Percentiles rank a stretch among this genome's conserved stretches.
Conservation (phyloP, 2,888 invertebrate genomes). For the Andrena dorsata region DNA sequence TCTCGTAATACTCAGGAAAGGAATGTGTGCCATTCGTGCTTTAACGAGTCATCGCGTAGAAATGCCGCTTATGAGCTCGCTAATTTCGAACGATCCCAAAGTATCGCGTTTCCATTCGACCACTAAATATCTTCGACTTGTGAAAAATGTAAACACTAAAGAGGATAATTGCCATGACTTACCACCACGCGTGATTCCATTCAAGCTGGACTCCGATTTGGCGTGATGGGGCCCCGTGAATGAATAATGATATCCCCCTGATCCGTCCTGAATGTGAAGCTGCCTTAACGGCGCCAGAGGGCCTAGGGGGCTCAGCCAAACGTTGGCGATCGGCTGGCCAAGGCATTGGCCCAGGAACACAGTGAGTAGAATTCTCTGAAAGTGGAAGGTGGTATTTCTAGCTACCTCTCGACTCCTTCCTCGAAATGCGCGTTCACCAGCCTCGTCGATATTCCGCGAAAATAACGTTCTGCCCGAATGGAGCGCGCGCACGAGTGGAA, state of each 20-base stretch:
- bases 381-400: not conserved
- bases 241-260: conserved; percentile 87
- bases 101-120: no score
- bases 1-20: conserved; percentile 51
- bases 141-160: no score
- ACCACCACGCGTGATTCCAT: conserved; percentile 88
- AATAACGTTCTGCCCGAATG: no score
- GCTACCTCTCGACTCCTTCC: not conserved
- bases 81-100: not conserved
- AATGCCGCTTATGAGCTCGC: conserved; percentile 19
- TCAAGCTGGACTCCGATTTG: conserved; percentile 88
- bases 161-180: conserved; percentile 54
- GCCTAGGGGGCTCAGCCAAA: conserved; percentile 85
- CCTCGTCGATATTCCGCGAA: no score
- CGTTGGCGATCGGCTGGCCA: conserved; percentile 84
- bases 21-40: conserved; percentile 63
- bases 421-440: no score
- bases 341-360: conserved; percentile 57
- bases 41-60: conserved; percentile 35
- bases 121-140: no score
- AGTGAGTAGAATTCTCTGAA: conserved; percentile 67
- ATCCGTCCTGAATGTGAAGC: conserved; percentile 87
- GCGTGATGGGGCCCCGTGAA: conserved; percentile 89
- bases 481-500: no score
- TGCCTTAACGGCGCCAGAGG: conserved; percentile 82